Conservation (phyloP, 2,113 vertebrate genomes). For the Etia nguti region DNA sequence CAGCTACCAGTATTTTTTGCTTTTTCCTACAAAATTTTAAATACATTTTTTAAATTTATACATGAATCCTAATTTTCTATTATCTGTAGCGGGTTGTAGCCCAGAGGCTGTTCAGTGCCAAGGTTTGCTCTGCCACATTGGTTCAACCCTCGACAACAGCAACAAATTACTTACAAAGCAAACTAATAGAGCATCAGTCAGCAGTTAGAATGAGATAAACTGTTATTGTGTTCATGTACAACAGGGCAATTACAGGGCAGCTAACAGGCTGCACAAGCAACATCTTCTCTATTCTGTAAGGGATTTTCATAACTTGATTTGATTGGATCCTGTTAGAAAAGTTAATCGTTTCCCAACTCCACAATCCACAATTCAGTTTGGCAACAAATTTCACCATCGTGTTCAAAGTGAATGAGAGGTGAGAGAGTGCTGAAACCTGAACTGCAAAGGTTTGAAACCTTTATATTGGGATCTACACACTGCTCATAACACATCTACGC, state of each 20-base stretch:
- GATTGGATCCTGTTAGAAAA: neutral
- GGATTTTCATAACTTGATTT: neutral
- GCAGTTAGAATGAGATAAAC: neutral
- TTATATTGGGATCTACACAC: neutral
- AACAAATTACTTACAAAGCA: neutral
- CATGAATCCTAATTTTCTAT: neutral
- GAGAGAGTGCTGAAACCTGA: neutral
- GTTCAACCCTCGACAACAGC: neutral
- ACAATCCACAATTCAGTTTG: neutral
- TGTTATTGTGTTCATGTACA: neutral
- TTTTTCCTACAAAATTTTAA: neutral
- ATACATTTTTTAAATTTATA: neutral
- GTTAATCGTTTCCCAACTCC: neutral
- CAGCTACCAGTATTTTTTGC: neutral
- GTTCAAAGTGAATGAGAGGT: neutral
- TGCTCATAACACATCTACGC: neutral
- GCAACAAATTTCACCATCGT: neutral
- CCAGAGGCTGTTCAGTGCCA: neutral
- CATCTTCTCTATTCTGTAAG: neutral
- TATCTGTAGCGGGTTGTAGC: neutral
- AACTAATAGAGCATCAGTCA: neutral
- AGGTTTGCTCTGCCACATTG: neutral
- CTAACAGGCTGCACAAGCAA: neutral
- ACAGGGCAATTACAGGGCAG: neutral
- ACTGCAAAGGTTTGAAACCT: neutral